Evolutionary conservation across 2,888 invertebrate genomes (phyloP), one percentile per base, ranked within the genome.

Genomic region (Cheilosia grossa): DNA sequence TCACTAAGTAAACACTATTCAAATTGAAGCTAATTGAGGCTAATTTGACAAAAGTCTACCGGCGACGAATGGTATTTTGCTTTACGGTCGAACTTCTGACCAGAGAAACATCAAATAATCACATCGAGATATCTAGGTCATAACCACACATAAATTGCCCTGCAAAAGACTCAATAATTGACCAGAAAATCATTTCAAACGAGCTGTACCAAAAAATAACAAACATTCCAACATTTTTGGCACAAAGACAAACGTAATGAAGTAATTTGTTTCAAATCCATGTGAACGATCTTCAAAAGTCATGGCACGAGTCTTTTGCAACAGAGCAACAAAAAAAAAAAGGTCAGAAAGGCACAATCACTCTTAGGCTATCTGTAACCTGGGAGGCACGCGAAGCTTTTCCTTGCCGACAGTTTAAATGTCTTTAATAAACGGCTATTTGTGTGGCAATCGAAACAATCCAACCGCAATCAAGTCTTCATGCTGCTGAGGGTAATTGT

Each of bases 261-360:
- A 63, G 63, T 33, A 69, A 82, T 82, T 77, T 82, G 53, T 72
- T 61, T 58, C 66, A 37, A 66, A 64, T 81, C 63, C 30, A 59
- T 42, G 63, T 42, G 59, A 73, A 53, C 51, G 54, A 73, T 80
- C 80, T 73, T 51, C 19, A 40, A 64, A 51, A 17, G 9, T 37
- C 49, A 42, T 24, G 72, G 82, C 77, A 82, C 82, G 78, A 82
- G 78, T 67, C 82, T 61, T 59, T 78, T 19, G 37, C 37, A 21
- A 21, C 21, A 21, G 2, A 21, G 21, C 30, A 21, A 70, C 42
- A 40, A 54, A n/a, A n/a, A 56, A 49, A 51, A 54, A 81, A 75
- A 58, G 74, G 67, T 63, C 49, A 49, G 5, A 33, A 53, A 77
- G 37, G 37, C 53, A 56, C 70, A 30, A 27, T 15, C 40, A 58